phyloP scores from a whole-genome alignment of 2,888 invertebrate genomes.

The Yponomeuta plumbellus region DNA sequence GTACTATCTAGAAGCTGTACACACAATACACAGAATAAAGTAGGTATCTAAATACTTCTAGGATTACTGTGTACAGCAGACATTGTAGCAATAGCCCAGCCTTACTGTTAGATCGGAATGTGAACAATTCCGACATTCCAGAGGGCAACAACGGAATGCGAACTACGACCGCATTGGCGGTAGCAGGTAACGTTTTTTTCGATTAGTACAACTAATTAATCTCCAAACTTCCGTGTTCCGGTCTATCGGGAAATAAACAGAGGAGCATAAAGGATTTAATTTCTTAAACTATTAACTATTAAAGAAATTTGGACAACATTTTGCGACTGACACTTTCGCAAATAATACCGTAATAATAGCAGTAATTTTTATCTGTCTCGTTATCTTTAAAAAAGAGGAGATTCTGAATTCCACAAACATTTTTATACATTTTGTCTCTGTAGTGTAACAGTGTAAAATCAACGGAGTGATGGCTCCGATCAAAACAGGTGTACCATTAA shows the following conservation, averaged over 20 bases:
- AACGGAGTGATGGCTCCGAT: no score
- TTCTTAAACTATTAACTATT: background rate
- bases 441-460: no score
- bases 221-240: background rate
- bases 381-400: no score
- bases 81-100: background rate
- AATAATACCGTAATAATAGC: no score
- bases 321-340: no score
- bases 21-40: no score
- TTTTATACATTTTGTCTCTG: no score
- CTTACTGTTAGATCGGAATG: constrained; percentile 41
- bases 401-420: no score
- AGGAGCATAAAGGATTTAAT: background rate
- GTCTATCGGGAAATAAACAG: background rate
- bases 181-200: background rate
- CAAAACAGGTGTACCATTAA: no score
- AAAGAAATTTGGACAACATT: background rate
- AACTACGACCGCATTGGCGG: background rate
- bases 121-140: constrained; percentile 52
- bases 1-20: no score
- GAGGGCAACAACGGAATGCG: constrained; percentile 55
- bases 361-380: no score
- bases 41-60: background rate
- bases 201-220: constrained; percentile 6
- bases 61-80: background rate